phyloP scores from a whole-genome alignment of 2,797 vertebrate genomes.

The Hylomyscus alleni region DNA sequence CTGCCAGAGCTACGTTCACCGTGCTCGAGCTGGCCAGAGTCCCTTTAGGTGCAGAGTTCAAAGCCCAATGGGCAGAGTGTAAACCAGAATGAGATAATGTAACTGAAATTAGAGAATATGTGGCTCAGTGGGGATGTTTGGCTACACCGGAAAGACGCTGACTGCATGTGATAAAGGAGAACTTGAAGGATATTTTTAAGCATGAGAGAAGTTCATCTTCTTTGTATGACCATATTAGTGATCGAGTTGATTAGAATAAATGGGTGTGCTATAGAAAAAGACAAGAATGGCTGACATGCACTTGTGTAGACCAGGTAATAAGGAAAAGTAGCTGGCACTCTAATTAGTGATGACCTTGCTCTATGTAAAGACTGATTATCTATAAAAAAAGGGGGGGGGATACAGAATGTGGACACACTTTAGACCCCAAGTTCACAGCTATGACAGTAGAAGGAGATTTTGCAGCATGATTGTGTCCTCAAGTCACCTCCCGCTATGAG shows the following conservation, averaged over 20 bases:
- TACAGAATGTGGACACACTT: neutral
- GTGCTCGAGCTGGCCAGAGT: neutral
- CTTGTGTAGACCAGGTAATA: neutral
- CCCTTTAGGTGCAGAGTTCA: neutral
- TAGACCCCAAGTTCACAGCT: neutral
- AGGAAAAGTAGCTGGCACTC: neutral
- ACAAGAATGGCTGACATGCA: neutral
- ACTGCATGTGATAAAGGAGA: neutral
- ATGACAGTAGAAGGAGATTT: neutral
- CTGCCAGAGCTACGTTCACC: neutral
- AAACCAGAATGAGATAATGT: neutral
- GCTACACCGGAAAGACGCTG: neutral
- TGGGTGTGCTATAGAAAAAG: neutral
- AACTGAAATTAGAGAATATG: neutral
- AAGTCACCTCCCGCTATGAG: neutral
- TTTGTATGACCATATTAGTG: neutral
- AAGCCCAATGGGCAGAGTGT: neutral
- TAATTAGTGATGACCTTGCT: neutral
- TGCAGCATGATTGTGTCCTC: neutral
- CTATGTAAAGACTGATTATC: neutral
- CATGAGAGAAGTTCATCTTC: constrained; percentile 7
- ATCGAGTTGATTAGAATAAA: neutral
- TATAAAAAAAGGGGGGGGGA: too few species aligned
- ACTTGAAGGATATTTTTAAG: neutral
- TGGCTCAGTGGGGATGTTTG: neutral